Percentiles rank a stretch among this genome's conserved stretches.
These are phyloP conservation scores for Prunella fulvescens DNA, from an alignment of 2,113 vertebrate genomes.

Conservation along the genomic window DNA sequence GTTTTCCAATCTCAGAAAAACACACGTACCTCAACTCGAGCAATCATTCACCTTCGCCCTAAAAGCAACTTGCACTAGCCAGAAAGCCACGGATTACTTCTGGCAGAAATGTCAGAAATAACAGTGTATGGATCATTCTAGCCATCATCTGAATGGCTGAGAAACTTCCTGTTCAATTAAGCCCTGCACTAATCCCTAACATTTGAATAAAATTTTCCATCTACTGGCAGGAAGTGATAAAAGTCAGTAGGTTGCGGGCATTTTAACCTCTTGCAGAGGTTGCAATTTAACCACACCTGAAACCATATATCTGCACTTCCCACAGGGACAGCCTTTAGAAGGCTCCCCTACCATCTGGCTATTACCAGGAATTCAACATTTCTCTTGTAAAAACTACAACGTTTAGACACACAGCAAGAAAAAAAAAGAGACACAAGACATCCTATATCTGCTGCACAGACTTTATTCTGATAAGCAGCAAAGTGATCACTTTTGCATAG, in stretches of 20 bases:
- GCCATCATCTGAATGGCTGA: background rate
- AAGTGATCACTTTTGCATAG: background rate
- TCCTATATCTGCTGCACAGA: background rate
- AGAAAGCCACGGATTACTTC: background rate
- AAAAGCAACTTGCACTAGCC: background rate
- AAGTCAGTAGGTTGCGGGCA: background rate
- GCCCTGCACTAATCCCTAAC: slow-evolving; percentile 53
- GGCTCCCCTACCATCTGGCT: background rate
- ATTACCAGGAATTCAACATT: background rate
- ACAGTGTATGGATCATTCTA: background rate
- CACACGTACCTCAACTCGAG: rapidly evolving
- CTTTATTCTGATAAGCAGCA: background rate
- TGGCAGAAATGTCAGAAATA: slow-evolving; percentile 3
- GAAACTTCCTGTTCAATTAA: slow-evolving; percentile 71
- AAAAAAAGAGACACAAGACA: background rate
- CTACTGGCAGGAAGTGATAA: slow-evolving; percentile 46
- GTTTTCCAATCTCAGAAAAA: background rate
- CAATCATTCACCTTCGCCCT: background rate
- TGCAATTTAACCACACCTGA: slow-evolving; percentile 18
- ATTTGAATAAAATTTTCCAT: slow-evolving; percentile 37
- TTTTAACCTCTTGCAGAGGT: slow-evolving; percentile 13
- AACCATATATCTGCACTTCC: background rate
- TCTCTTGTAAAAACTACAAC: background rate
- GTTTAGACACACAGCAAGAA: background rate
- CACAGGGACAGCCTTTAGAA: background rate